Evolutionary conservation across 1,140 invertebrate genomes (phyloP).

Genomic region (Zaprionus ghesquierei): DNA sequence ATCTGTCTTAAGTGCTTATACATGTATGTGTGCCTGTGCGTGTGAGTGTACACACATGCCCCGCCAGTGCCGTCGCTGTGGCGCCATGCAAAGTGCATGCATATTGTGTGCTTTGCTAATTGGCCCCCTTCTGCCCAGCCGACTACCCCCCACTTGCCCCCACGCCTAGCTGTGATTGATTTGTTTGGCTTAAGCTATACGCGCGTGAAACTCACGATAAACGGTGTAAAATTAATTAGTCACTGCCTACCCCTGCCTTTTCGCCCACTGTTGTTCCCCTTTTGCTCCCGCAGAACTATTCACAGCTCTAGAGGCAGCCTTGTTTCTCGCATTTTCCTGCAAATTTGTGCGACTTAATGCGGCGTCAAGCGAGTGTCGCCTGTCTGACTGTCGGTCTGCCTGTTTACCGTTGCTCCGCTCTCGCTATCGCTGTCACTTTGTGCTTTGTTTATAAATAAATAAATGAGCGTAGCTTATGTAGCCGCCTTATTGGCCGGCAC

Average conservation of each 20-base stretch:
- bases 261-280: too few relatives aligned
- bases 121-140: constrained; percentile 27
- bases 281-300: neutral
- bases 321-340: constrained; percentile 26
- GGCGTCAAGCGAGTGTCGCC: constrained; percentile 35
- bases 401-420: neutral
- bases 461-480: constrained; percentile 48
- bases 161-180: constrained; percentile 55
- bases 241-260: constrained; percentile 36
- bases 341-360: constrained; percentile 33
- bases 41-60: neutral
- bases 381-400: constrained; percentile 33
- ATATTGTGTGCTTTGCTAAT: constrained; percentile 75
- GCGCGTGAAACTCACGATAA: constrained; percentile 68
- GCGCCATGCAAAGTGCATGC: constrained; percentile 70
- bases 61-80: constrained; percentile 44
- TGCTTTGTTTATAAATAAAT: constrained; percentile 69
- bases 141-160: neutral
- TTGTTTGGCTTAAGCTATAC: constrained; percentile 68
- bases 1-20: constrained; percentile 75
- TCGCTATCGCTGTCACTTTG: constrained; percentile 3
- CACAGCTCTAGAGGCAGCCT: neutral
- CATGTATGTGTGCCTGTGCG: neutral
- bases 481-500: constrained; percentile 14
- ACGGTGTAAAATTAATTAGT: constrained; percentile 79